A percentile compares a stretch with the other conserved stretches of the same genome.
phyloP scores from a whole-genome alignment of 1,140 invertebrate species.

The Aphis gossypii region DNA sequence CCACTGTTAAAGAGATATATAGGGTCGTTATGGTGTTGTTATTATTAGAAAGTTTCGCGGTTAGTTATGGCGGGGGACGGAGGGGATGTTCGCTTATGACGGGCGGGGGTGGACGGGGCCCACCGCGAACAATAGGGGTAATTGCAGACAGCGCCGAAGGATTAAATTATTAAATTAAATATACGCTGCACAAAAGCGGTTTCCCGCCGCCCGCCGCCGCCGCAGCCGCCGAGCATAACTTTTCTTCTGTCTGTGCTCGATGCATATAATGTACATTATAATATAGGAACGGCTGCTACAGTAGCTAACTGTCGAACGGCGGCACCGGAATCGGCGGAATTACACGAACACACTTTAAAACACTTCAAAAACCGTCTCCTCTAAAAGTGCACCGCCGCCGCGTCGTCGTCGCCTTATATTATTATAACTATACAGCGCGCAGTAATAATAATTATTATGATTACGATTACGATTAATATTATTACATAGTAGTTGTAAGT shows the following conservation, averaged over 20 bases:
- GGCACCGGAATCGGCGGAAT: background rate
- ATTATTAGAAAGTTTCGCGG: slow-evolving; percentile 56
- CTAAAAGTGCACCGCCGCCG: background rate
- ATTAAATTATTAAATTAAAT: slow-evolving; percentile 58
- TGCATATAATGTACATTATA: background rate
- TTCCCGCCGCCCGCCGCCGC: background rate
- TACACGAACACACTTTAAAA: slow-evolving; percentile 26
- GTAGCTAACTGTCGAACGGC: background rate
- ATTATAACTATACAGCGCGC: background rate
- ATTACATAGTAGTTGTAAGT: background rate
- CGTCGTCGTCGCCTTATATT: slow-evolving; percentile 11
- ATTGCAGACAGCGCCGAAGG: slow-evolving; percentile 55
- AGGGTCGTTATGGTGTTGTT: slow-evolving; percentile 53
- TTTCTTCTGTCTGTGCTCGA: slow-evolving; percentile 20
- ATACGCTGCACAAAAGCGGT: slow-evolving; percentile 51
- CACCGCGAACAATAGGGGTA: slow-evolving; percentile 45
- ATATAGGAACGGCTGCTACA: background rate
- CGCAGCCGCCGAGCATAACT: background rate
- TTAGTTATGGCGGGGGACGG: background rate
- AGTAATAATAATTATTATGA: slow-evolving; percentile 10
- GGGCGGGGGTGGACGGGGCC: background rate
- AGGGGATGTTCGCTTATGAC: background rate
- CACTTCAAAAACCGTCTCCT: slow-evolving; percentile 30
- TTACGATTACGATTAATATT: background rate
- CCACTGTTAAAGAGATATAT: slow-evolving; percentile 53